Conservation (phyloP, 2,113 vertebrate species). For the Myotis yumanensis region DNA sequence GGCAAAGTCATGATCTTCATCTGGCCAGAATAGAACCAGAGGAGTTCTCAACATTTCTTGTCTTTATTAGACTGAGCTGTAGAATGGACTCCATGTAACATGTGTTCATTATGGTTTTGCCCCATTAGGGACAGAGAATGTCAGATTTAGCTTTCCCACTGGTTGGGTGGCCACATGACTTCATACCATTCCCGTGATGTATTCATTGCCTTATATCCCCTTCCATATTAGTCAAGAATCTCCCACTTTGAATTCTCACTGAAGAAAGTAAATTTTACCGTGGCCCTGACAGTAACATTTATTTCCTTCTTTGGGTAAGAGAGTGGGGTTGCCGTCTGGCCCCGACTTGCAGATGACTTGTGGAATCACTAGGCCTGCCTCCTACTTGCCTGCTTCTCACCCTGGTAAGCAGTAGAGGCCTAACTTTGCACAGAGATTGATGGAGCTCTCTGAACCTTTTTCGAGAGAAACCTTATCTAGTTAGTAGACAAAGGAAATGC, state of each 20-base stretch:
- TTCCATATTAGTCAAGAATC: neutral
- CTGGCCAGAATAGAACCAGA: neutral
- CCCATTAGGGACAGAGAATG: neutral
- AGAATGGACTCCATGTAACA: accelerated
- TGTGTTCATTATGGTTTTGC: neutral
- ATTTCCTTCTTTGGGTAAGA: no score
- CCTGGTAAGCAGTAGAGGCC: neutral
- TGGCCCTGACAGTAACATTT: neutral
- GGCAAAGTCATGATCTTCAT: neutral
- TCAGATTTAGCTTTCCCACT: neutral
- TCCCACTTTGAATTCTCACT: neutral
- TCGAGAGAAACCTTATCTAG: neutral
- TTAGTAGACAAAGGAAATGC: neutral
- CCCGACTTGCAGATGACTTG: neutral
- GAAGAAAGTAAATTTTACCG: neutral
- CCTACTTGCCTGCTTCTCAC: neutral
- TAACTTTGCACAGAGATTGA: neutral
- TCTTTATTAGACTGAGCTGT: neutral
- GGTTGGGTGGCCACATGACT: neutral
- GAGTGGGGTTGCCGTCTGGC: accelerated
- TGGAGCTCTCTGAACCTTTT: neutral
- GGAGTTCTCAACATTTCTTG: neutral
- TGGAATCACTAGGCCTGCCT: neutral
- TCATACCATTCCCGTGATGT: accelerated
- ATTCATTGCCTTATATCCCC: accelerated